A percentile compares a stretch with the other conserved stretches of the same genome.
Evolutionary conservation across 2,797 vertebrate genomes (phyloP).

Genomic region (Threskiornis aethiopicus): DNA sequence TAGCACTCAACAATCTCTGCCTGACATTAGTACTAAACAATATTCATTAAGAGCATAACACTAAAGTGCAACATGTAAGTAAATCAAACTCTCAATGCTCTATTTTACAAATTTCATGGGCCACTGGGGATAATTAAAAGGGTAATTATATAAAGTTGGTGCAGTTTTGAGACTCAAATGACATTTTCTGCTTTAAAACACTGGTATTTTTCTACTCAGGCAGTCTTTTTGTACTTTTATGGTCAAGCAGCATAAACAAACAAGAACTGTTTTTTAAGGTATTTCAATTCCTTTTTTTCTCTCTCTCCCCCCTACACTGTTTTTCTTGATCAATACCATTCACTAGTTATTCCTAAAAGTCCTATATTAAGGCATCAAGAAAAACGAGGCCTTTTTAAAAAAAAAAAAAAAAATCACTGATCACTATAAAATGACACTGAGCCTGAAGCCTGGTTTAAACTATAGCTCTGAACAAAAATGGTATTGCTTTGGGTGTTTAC

Average conservation of each 20-base stretch:
- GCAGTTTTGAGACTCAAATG: conserved; percentile 83
- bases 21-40: conserved; percentile 76
- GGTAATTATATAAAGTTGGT: conserved; percentile 86
- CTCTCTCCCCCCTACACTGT: neutral
- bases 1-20: conserved; percentile 65
- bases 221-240: conserved; percentile 64
- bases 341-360: conserved; percentile 34
- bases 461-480: conserved; percentile 48
- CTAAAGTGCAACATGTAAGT: conserved; percentile 83
- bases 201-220: conserved; percentile 68
- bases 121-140: conserved; percentile 86
- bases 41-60: conserved; percentile 79
- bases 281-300: neutral
- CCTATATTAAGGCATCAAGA: conserved; percentile 18
- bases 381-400: neutral
- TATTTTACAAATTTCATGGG: conserved; percentile 86
- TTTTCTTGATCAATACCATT: conserved; percentile 53
- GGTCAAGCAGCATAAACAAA: conserved; percentile 72
- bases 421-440: conserved; percentile 43
- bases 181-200: conserved; percentile 85
- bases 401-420: neutral
- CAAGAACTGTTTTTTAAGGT: conserved; percentile 59
- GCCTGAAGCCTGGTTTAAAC: conserved; percentile 57
- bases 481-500: conserved; percentile 57
- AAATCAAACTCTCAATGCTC: conserved; percentile 82